A percentile compares a stretch with the other conserved stretches of the same genome.
phyloP scores from a whole-genome alignment of 2,888 invertebrate genomes.

The Lithosia quadra region DNA sequence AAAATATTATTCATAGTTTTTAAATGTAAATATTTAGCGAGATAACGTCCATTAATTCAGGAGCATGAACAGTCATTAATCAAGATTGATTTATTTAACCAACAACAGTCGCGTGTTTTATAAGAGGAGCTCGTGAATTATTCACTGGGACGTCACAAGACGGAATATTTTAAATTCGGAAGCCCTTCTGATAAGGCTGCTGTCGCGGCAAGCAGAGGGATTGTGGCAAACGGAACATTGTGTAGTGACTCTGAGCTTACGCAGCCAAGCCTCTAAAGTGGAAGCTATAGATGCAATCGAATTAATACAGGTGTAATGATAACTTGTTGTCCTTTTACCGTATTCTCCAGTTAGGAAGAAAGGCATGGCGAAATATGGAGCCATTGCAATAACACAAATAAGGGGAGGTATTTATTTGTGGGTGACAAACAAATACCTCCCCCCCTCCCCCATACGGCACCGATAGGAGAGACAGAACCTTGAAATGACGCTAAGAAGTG shows the following conservation, averaged over 20 bases:
- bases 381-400: no score
- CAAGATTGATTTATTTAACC: conserved; percentile 42
- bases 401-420: no score
- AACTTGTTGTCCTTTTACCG: no score
- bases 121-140: conserved; percentile 36
- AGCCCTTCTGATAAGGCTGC: conserved; percentile 10
- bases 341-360: no score
- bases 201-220: background rate
- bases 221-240: background rate
- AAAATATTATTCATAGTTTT: background rate
- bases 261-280: no score
- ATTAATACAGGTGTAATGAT: no score
- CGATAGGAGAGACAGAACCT: no score
- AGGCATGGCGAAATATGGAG: no score
- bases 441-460: no score
- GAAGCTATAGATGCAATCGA: no score
- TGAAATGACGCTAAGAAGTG: no score
- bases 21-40: conserved; percentile 3
- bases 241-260: background rate
- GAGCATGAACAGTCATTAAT: conserved; percentile 31
- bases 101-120: conserved; percentile 38
- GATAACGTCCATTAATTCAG: conserved; percentile 28
- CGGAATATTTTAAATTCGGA: conserved; percentile 42
- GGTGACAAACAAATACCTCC: no score
- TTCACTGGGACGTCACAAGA: conserved; percentile 37